Percentiles rank a stretch among this genome's conserved stretches.
phyloP scores from a whole-genome alignment of 2,113 vertebrate species.

The Calonectris borealis region DNA sequence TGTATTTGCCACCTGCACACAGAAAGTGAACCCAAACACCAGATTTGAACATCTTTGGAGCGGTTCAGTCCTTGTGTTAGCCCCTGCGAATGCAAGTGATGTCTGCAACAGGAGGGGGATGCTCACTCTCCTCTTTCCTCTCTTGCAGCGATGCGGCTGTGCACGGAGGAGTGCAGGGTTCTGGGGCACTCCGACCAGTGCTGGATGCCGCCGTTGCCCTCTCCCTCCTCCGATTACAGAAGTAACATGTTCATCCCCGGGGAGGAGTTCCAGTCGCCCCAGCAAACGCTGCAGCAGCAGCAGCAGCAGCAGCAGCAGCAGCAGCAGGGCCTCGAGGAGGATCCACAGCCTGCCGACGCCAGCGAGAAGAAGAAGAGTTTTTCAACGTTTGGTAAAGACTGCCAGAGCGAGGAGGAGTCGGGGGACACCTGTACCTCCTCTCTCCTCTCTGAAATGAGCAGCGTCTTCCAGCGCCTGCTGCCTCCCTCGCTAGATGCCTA shows the following conservation, averaged over 20 bases:
- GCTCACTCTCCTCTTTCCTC: neutral
- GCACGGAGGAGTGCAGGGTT: constrained; percentile 94
- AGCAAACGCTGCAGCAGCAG: constrained; percentile 49
- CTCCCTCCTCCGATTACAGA: constrained; percentile 88
- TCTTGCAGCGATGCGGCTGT: constrained; percentile 87
- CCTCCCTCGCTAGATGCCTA: constrained; percentile 89
- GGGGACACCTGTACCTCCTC: constrained; percentile 83
- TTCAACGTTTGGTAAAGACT: constrained; percentile 93
- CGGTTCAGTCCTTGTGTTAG: neutral
- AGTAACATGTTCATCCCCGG: constrained; percentile 96
- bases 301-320: constrained; percentile 11
- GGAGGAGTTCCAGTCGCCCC: constrained; percentile 80
- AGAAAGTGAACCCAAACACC: neutral
- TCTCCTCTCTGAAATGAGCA: constrained; percentile 94
- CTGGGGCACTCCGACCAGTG: constrained; percentile 97
- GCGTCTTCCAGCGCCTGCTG: constrained; percentile 91
- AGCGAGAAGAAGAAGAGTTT: constrained; percentile 91
- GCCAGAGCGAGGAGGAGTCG: constrained; percentile 56
- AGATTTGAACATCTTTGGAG: neutral
- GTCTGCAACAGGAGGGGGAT: neutral
- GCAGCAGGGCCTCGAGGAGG: constrained; percentile 79
- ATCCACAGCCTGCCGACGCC: constrained; percentile 71
- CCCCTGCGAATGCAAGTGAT: rapidly evolving
- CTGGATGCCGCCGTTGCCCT: constrained; percentile 93
- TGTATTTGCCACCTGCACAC: neutral